Evolutionary conservation across 2,113 vertebrate species (phyloP).

Genomic region (Corythornis cristatus): DNA sequence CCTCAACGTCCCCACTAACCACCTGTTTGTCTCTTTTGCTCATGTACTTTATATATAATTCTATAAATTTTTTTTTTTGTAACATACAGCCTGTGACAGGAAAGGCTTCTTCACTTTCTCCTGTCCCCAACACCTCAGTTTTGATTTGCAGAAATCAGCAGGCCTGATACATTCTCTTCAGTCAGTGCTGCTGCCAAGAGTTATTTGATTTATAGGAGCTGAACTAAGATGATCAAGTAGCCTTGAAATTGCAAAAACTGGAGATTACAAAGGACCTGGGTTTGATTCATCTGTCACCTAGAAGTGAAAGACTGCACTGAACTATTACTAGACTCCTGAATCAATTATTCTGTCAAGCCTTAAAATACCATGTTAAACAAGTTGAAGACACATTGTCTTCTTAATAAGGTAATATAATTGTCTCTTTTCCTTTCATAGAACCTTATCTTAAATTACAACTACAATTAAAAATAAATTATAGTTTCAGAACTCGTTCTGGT

Average conservation of each 20-base stretch:
- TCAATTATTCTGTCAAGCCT: constrained; percentile 5
- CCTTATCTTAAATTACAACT: background rate
- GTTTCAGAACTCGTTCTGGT: background rate
- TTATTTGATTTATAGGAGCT: background rate
- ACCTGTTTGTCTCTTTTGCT: background rate
- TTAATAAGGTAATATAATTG: background rate
- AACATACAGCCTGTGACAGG: background rate
- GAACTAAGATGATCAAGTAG: background rate
- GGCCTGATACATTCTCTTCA: background rate
- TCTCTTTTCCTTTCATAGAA: constrained; percentile 43
- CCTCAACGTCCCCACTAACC: background rate
- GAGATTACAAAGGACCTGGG: background rate
- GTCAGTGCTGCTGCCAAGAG: background rate
- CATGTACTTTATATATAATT: background rate
- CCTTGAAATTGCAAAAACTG: constrained; percentile 19
- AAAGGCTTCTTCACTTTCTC: background rate
- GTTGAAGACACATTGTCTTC: background rate
- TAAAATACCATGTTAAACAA: constrained; percentile 6
- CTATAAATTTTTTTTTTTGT: background rate
- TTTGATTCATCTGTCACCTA: constrained; percentile 5
- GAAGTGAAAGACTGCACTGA: background rate
- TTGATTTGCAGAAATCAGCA: constrained; percentile 6
- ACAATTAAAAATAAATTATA: constrained; percentile 47
- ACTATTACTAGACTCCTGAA: background rate
- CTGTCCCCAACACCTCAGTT: background rate